phyloP scores from a whole-genome alignment of 2,113 vertebrate species.

The Clarias batrachus region DNA sequence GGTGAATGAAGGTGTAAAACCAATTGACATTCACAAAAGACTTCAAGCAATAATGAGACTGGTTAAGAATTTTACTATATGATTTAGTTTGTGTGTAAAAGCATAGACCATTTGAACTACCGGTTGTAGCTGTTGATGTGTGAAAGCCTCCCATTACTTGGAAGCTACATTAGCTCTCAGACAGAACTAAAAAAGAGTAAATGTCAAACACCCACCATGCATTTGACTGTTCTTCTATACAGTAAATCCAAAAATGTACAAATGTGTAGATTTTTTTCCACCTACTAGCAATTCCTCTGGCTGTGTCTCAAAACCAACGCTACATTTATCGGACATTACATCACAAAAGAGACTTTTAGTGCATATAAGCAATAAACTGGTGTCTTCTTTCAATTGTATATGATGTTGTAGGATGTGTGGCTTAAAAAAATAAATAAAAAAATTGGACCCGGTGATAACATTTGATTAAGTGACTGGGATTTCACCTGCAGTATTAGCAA shows the following conservation, averaged over 20 bases:
- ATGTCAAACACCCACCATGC: neutral
- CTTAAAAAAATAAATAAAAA: neutral
- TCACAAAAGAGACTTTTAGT: neutral
- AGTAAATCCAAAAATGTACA: neutral
- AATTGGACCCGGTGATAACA: too few relatives aligned
- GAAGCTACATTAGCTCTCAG: neutral
- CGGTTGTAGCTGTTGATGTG: constrained; percentile 72
- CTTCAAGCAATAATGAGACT: neutral
- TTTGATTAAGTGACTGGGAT: neutral
- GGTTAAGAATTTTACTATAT: neutral
- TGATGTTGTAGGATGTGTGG: neutral
- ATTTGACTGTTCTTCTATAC: neutral
- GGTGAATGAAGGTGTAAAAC: too few relatives aligned
- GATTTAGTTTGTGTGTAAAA: neutral
- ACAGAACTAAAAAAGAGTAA: neutral
- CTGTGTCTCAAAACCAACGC: neutral
- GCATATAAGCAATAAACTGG: neutral
- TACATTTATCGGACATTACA: neutral
- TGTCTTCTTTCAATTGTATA: neutral
- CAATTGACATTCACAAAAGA: too few relatives aligned
- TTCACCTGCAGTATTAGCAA: neutral
- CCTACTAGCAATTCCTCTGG: neutral
- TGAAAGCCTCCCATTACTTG: neutral
- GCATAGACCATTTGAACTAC: constrained; percentile 47
- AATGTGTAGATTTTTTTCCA: neutral